phyloP scores from a whole-genome alignment of 2,113 vertebrate species.

The Illadopsis cleaveri region DNA sequence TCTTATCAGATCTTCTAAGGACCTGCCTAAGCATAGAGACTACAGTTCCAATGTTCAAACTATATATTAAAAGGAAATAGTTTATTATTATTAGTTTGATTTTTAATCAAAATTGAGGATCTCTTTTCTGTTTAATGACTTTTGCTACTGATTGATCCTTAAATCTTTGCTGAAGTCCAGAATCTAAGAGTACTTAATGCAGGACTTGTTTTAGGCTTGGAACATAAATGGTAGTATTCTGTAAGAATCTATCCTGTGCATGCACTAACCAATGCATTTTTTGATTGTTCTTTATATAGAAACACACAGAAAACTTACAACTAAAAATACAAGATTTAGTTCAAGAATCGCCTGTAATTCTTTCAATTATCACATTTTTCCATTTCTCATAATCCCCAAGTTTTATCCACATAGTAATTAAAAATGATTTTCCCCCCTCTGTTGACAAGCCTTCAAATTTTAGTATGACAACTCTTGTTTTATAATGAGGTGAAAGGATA shows the following conservation, averaged over 20 bases:
- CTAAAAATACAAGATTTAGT: conserved; percentile 42
- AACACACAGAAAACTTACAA: neutral
- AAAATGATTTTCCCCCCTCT: conserved; percentile 56
- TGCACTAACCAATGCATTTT: neutral
- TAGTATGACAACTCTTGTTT: conserved; percentile 69
- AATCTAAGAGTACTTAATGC: neutral
- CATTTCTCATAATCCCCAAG: conserved; percentile 52
- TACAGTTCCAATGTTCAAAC: neutral
- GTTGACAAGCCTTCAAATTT: conserved; percentile 69
- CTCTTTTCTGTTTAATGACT: neutral
- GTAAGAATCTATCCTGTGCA: neutral
- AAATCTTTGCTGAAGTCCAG: neutral
- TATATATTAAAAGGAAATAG: neutral
- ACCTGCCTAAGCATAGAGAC: neutral
- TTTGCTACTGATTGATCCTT: neutral
- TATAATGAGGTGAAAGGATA: conserved; percentile 72
- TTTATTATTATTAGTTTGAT: neutral
- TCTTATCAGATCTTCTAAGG: neutral
- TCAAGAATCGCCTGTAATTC: conserved; percentile 28
- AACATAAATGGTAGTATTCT: neutral
- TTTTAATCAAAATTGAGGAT: neutral
- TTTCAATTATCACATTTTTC: conserved; percentile 16
- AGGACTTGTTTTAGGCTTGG: neutral
- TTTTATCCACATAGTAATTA: conserved; percentile 67
- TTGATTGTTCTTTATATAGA: neutral